Percentiles rank a stretch among this genome's conserved stretches.
Conservation (phyloP, 1,140 invertebrate genomes). For the Bombus sylvicola region DNA sequence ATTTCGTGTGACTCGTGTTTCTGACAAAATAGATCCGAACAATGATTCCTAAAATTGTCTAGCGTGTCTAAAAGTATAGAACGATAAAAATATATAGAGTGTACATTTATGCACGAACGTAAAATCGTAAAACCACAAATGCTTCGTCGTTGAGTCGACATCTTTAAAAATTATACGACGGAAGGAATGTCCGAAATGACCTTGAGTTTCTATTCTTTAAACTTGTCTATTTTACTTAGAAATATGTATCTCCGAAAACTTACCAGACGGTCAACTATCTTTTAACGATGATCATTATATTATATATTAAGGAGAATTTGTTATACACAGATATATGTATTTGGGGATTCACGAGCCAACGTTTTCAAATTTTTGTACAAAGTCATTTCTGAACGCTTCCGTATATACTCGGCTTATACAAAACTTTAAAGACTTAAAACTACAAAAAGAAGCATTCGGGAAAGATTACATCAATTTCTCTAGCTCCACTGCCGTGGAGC, state of each 20-base stretch:
- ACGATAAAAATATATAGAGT: neutral
- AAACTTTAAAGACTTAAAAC: neutral
- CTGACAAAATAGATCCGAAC: neutral
- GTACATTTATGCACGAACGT: too few species aligned
- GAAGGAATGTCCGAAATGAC: neutral
- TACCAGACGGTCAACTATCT: neutral
- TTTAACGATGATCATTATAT: neutral
- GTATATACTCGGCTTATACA: neutral
- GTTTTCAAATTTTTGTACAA: neutral
- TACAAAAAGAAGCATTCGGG: conserved; percentile 6
- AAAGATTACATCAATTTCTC: conserved; percentile 1
- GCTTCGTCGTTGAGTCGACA: neutral
- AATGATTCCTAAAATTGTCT: neutral
- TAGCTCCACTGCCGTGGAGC: neutral
- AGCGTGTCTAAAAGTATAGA: neutral
- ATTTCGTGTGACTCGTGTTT: neutral
- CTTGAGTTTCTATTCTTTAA: neutral
- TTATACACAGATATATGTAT: neutral
- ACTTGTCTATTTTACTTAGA: neutral
- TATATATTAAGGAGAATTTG: neutral
- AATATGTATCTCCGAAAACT: neutral
- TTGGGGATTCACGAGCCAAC: neutral
- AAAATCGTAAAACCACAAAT: neutral
- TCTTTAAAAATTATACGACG: neutral
- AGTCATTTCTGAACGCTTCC: neutral